Percentiles rank a stretch among this genome's conserved stretches.
These are phyloP conservation scores for Zoroaster sp. DNA, from an alignment of 53 echinoderm and acorn worm genomes.

Conservation along the genomic window DNA sequence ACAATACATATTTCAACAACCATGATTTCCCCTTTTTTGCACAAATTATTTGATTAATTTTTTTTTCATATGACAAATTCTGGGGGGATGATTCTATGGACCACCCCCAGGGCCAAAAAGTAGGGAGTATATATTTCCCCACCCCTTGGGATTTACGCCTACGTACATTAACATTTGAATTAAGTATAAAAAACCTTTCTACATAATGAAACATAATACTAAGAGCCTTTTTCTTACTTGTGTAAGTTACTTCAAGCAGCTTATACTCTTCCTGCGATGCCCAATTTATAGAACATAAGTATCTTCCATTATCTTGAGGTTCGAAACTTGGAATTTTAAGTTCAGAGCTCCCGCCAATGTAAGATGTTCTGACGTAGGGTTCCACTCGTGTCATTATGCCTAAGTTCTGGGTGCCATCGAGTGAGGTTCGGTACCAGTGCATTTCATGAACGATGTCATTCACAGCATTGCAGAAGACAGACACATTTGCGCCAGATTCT, in stretches of 20 bases:
- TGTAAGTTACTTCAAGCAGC: not conserved
- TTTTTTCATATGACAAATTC: too few relatives aligned
- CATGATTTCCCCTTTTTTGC: too few relatives aligned
- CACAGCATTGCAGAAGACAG: not conserved
- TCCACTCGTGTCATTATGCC: not conserved
- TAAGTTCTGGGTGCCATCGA: not conserved
- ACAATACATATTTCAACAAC: too few relatives aligned
- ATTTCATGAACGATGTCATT: not conserved
- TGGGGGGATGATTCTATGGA: too few relatives aligned
- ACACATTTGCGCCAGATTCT: not conserved
- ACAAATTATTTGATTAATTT: not conserved
- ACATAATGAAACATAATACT: too few relatives aligned
- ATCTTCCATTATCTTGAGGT: not conserved
- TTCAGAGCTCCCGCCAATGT: not conserved
- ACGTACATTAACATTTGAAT: too few relatives aligned
- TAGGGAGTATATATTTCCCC: too few relatives aligned
- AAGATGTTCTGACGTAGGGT: not conserved
- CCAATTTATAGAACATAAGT: conserved; percentile 16
- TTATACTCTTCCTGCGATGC: too few relatives aligned
- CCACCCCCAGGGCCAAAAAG: too few relatives aligned
- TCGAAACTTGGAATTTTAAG: not conserved
- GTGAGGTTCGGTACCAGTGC: not conserved
- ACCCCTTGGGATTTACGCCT: too few relatives aligned
- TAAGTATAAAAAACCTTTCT: too few relatives aligned
- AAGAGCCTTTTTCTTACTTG: not conserved